These are phyloP conservation scores for Alectura lathami DNA, from an alignment of 2,113 vertebrate genomes.

Conservation along the genomic window DNA sequence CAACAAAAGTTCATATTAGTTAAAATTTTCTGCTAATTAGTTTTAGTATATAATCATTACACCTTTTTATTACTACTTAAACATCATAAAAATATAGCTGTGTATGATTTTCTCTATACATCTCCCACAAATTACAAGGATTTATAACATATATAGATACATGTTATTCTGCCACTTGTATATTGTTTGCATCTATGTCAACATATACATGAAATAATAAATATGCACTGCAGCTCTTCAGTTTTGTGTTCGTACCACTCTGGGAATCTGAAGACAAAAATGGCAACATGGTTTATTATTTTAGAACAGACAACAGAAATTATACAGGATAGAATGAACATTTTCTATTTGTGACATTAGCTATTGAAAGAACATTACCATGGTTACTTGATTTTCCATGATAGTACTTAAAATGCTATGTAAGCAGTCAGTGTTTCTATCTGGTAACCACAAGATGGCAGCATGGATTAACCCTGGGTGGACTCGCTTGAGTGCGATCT, in stretches of 20 bases:
- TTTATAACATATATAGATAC: neutral
- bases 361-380: neutral
- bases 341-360: neutral
- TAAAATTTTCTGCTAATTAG: neutral
- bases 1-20: neutral
- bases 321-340: neutral
- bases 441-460: constrained; percentile 23
- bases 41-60: neutral
- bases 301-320: neutral
- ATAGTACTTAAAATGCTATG: fast-evolving
- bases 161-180: neutral
- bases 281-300: neutral
- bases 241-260: neutral
- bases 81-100: neutral
- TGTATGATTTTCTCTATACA: neutral
- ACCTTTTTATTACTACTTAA: neutral
- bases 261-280: neutral
- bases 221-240: neutral
- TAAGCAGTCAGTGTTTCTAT: neutral
- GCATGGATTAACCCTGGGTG: neutral
- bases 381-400: fast-evolving
- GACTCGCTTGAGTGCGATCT: fast-evolving
- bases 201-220: neutral
- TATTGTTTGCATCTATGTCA: neutral
- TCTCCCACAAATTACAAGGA: neutral